Percentiles rank a stretch among this genome's conserved stretches.
These are phyloP conservation scores for Acronicta leporina DNA, from an alignment of 2,888 invertebrate species.

Conservation along the genomic window DNA sequence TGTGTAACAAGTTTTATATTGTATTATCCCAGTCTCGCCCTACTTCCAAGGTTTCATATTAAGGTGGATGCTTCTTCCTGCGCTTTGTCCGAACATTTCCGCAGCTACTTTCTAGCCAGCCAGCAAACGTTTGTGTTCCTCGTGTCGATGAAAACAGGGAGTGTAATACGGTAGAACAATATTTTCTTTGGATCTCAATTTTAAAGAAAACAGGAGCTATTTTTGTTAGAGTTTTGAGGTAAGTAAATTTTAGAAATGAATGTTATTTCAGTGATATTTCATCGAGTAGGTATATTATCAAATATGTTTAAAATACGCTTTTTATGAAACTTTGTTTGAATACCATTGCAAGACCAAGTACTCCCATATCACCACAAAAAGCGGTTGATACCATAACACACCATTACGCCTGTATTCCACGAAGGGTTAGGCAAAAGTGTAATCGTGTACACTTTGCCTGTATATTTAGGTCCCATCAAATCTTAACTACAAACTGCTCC, in stretches of 20 bases:
- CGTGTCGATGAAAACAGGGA: constrained; percentile 37
- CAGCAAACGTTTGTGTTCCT: constrained; percentile 41
- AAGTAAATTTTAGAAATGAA: not conserved
- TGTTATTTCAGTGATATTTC: too few relatives aligned
- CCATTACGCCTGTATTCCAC: too few relatives aligned
- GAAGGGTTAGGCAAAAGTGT: too few relatives aligned
- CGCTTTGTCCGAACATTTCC: constrained; percentile 35
- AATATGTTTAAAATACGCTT: too few relatives aligned
- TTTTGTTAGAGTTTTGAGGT: constrained; percentile 5
- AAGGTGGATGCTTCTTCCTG: constrained; percentile 26
- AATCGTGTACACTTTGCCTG: too few relatives aligned
- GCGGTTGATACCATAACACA: too few relatives aligned
- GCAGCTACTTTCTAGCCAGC: constrained; percentile 23
- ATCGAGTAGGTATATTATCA: too few relatives aligned
- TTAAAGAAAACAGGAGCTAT: constrained; percentile 5
- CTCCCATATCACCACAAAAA: too few relatives aligned
- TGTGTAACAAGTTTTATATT: constrained; percentile 9
- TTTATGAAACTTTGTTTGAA: too few relatives aligned
- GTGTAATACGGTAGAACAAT: constrained; percentile 49
- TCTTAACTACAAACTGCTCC: too few relatives aligned
- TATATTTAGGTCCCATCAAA: too few relatives aligned
- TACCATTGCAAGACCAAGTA: too few relatives aligned
- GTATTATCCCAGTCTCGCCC: constrained; percentile 17
- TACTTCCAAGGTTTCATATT: constrained; percentile 12
- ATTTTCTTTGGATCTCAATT: constrained; percentile 17